A percentile compares a stretch with the other conserved stretches of the same genome.
Evolutionary conservation across 2,797 vertebrate species (phyloP).

Genomic region (Rhinatrema bivittatum): DNA sequence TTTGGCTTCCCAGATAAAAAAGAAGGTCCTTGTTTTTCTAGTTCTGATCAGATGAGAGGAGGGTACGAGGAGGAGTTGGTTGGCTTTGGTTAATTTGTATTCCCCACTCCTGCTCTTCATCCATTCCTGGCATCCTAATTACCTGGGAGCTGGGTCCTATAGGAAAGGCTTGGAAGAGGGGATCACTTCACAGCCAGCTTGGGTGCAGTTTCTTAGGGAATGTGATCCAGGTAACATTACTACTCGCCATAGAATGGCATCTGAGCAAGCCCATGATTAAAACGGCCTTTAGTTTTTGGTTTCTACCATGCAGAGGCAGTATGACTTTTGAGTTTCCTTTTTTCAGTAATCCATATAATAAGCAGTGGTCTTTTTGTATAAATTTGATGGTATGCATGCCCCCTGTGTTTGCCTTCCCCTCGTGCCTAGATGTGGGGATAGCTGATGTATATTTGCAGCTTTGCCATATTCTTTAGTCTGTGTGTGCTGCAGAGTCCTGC

Average conservation of each 20-base stretch:
- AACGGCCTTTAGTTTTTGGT: constrained; percentile 32
- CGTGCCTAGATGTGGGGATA: constrained; percentile 47
- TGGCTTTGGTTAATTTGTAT: too few species aligned
- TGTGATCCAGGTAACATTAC: not conserved
- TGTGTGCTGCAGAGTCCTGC: constrained; percentile 64
- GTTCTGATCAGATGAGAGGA: too few species aligned
- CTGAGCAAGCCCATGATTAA: constrained; percentile 26
- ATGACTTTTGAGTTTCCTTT: constrained; percentile 17
- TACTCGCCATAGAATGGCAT: too few species aligned
- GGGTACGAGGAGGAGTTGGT: too few species aligned
- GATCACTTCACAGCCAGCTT: too few species aligned
- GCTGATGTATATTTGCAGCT: constrained; percentile 57
- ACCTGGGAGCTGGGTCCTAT: too few species aligned
- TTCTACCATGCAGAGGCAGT: constrained; percentile 23
- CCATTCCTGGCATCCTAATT: too few species aligned
- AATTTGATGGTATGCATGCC: constrained; percentile 90
- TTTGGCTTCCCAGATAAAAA: too few species aligned
- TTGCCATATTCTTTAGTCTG: constrained; percentile 59
- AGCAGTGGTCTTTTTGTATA: constrained; percentile 94
- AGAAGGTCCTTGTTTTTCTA: too few species aligned
- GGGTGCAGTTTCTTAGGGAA: too few species aligned
- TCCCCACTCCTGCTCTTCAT: too few species aligned
- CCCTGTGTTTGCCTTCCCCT: constrained; percentile 62
- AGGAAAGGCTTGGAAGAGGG: too few species aligned
- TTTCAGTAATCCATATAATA: constrained; percentile 73